Percentiles rank a stretch among this genome's conserved stretches.
Conservation (phyloP, 1,140 invertebrate genomes). For the Drosophila auraria region DNA sequence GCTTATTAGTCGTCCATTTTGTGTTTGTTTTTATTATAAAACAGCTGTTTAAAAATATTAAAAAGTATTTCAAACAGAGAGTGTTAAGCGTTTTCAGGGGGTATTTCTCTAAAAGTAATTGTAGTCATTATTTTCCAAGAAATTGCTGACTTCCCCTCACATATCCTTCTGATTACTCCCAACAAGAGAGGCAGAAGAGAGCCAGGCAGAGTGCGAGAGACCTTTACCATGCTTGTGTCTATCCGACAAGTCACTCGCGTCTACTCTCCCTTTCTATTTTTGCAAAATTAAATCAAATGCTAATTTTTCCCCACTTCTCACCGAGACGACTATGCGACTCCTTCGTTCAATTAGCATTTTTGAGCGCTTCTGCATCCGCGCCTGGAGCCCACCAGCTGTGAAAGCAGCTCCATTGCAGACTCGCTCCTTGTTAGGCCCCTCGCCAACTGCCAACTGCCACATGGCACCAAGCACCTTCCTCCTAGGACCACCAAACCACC, state of each 20-base stretch:
- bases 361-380: conserved; percentile 9
- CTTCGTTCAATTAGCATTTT: conserved; percentile 62
- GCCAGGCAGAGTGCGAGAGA: neutral
- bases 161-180: too few species aligned
- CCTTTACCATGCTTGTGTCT: neutral
- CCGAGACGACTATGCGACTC: conserved; percentile 4
- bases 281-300: conserved; percentile 74
- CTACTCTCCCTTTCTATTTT: conserved; percentile 17
- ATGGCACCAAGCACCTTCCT: neutral
- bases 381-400: conserved; percentile 30
- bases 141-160: too few species aligned
- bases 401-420: conserved; percentile 35
- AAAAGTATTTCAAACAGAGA: too few species aligned
- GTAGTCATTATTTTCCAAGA: too few species aligned
- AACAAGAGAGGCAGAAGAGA: too few species aligned
- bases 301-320: conserved; percentile 50
- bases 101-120: too few species aligned
- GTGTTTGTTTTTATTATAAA: too few species aligned
- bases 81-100: too few species aligned
- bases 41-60: too few species aligned
- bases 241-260: neutral
- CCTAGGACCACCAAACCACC: neutral
- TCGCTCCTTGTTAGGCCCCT: conserved; percentile 32
- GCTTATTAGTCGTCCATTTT: too few species aligned
- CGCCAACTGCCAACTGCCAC: neutral